Evolutionary conservation across 2,113 vertebrate species (phyloP), one percentile per base, ranked within the genome.

Genomic region (Narcine bancroftii): DNA sequence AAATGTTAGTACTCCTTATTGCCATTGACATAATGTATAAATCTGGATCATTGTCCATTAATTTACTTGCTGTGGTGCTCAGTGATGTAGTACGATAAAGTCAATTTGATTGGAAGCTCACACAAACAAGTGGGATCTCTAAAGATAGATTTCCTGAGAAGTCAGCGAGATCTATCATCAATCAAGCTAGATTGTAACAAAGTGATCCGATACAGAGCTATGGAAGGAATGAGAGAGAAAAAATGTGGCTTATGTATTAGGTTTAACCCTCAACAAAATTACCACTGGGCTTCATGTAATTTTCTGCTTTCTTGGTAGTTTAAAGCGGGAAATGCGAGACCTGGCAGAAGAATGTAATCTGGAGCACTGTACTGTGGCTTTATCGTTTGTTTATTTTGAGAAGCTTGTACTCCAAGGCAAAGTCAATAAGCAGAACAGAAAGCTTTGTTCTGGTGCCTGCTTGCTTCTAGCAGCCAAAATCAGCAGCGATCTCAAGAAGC

Each of bases 331-430:
- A 94, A 99, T 99, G 97, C 94, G 97, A 39, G 94, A 94, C 3
- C 94, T 99, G 0, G 97, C 98, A 0, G 97, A 97, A 92, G 98
- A 99, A 92, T 98, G 97, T 93, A 95, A 60, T 93, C 94, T 99
- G 93, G 98, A 99, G 95, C 97, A 98, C 0, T 97, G 97, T 92
- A 98, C 98, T 5, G 95, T 99, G 92, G 97, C 98, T 15, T 98
- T 99, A 98, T 97, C 98, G 6, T 99, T 98, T 0, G 98, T 99
- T 75, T 99, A 99, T 97, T 99, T 99, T 36, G 99, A 99, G 96
- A 99, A 99, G 96, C 95, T 99, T 4, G 97, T 98, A 83, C 96
- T 99, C 60, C 98, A 99, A 95, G 98, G 98, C 47, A 97, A 97
- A 79, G 97, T 99, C 92, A 98, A 98, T 95, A 99, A 99, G 94